Base-by-base conservation (phyloP, 2,113 vertebrate species). In the Saguinus midas region DNA sequence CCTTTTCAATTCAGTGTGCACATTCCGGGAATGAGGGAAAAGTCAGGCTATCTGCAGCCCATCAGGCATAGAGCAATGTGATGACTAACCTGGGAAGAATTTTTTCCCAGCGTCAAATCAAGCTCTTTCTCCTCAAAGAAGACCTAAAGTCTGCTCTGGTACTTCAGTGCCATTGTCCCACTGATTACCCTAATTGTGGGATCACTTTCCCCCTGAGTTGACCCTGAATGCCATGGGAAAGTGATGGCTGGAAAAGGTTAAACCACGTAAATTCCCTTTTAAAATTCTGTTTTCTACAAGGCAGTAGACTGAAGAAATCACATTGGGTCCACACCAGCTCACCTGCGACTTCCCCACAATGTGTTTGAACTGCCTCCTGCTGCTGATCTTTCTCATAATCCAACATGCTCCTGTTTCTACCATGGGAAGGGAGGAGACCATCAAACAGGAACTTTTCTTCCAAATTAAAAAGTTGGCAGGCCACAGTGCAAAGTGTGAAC, bases 361-460 rank as follows among this genome's bases (percentile, higher is more conserved):
- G 1, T 57, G 27, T 72, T 20, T 58, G 66, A 72, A 64, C 45
- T 72, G 89, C 5, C 17, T 50, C 21, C 5, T 21, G 37, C 20
- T 85, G 55, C 43, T 43, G 23, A 87, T 96, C 92, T 83, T 96
- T 96, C 90, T 70, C 96, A 97, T 90, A 96, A 96, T 97, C 96
- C 96, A 98, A 83, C 96, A 94, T 73, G 81, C 70, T 87, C 1
- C 92, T 85, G 0, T 80, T 80, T 58, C 81, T 37, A 43, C 78
- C 21, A 7, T n/a, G 78, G 94, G 94, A 90, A 97, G 87, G 87
- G 96, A 95, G 91, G 87, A 95, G 86, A 58, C 37, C 83, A 32
- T 61, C 90, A 57, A 27, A 83, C 5, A 52, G 79, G 40, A 92
- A 43, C 23, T 40, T 82, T 48, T 45, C 75, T 75, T 96, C 40